Percentiles rank a stretch among this genome's conserved stretches.
Conservation (phyloP, 2,113 vertebrate species). For the Cyprichromis sp. region DNA sequence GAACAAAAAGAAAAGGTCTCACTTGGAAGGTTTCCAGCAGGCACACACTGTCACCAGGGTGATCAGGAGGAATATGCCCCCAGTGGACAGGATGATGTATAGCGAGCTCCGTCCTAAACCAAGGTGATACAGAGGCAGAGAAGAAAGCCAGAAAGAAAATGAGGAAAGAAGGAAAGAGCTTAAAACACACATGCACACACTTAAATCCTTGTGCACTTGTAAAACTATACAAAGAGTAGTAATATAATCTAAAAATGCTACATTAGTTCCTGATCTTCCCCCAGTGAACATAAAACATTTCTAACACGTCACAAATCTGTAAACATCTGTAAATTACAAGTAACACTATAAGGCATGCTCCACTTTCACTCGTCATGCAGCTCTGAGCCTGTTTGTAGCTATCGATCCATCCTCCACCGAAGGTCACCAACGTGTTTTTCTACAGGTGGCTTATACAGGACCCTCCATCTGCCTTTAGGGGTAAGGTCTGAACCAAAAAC, state of each 20-base stretch:
- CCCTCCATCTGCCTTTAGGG: background rate
- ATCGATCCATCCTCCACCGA: background rate
- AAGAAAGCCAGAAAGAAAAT: background rate
- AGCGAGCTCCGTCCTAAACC: conserved; percentile 89
- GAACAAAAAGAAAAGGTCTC: conserved; percentile 28
- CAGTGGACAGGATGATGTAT: conserved; percentile 96
- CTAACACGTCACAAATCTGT: background rate
- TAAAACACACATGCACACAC: background rate
- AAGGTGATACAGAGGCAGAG: conserved; percentile 1
- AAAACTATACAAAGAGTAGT: background rate
- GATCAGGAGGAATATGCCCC: conserved; percentile 94
- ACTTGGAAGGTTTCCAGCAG: conserved; percentile 98
- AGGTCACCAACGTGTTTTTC: background rate
- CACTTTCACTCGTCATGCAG: background rate
- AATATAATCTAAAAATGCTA: background rate
- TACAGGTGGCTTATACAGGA: background rate
- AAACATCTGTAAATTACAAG: background rate
- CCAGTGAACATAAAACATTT: background rate
- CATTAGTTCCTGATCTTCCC: background rate
- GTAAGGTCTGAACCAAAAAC: background rate
- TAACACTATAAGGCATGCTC: background rate
- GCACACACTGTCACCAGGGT: conserved; percentile 96
- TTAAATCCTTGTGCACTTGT: background rate
- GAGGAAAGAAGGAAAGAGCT: background rate
- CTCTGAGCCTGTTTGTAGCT: background rate